Base-by-base conservation (phyloP, 2,113 vertebrate species). In the Leptosomus discolor region DNA sequence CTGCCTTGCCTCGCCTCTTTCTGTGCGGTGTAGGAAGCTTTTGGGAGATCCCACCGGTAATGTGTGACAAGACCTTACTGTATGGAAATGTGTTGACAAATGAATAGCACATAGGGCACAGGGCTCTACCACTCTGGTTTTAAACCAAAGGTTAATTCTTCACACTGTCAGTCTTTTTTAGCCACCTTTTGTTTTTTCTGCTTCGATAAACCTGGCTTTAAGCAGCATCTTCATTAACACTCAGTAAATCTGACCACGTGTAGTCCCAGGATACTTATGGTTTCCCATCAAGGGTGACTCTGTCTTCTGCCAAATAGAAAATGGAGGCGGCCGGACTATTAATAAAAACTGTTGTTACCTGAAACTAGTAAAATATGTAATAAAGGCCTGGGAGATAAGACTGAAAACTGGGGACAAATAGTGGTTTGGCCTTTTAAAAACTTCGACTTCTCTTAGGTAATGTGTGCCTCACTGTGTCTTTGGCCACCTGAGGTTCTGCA, bases 61-160 rank as follows among this genome's bases (percentile, higher is more conserved):
- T 1, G 21, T 36, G n/a, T 51, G 41, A 6, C 8, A 4, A n/a
- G 67, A 37, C n/a, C 32, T 61, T 54, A 24, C 5, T 27, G 54
- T 36, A 32, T 1, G 5, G 43, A 53, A 69, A 30, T 10, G 32
- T 30, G 41, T 26, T 56, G 48, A 43, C 34, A 78, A 50, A 36
- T 18, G 8, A 50, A 11, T 34, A 70, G 65, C 6, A 4, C 3
- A 3, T 15, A 51, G 9, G 36, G 16, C 50, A 9, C 0, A 5
- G 48, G 43, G 17, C n/a, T 79, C 41, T 65, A 9, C 57, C 54
- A 7, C 32, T 48, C 53, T 27, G 22, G 4, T 61, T 87, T 92
- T 37, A 84, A 89, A 36, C 12, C 27, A 48, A 12, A 92, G 79
- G 39, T 65, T 60, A 73, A 90, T 50, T 87, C 76, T 94, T 84